Conservation (phyloP, 2,797 vertebrate species). For the Acipenser transmontanus region DNA sequence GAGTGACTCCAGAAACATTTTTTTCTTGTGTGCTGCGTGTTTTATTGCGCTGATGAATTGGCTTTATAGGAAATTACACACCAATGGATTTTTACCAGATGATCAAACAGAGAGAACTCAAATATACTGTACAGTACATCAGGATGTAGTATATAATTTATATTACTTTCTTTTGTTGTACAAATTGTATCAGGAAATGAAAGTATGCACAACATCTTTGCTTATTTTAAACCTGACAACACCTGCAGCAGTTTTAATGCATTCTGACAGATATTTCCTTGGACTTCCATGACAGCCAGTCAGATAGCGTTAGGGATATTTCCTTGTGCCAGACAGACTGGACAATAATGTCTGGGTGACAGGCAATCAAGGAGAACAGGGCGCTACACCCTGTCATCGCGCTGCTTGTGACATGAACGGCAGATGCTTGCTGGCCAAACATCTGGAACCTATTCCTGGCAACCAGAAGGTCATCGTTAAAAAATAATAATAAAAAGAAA, state of each 20-base stretch:
- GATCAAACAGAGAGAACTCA: too few species aligned
- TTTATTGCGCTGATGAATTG: too few species aligned
- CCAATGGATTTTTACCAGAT: too few species aligned
- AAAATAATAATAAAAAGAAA: not conserved
- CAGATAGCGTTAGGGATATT: constrained; percentile 15
- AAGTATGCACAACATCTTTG: too few species aligned
- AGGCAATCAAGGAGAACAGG: constrained; percentile 20
- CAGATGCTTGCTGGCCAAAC: constrained; percentile 31
- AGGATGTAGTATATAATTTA: too few species aligned
- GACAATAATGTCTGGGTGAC: constrained; percentile 32
- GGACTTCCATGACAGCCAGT: constrained; percentile 28
- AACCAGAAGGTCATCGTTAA: constrained; percentile 13
- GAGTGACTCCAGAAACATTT: too few species aligned
- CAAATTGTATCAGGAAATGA: too few species aligned
- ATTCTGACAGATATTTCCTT: constrained; percentile 26
- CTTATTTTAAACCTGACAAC: too few species aligned
- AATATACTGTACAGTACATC: too few species aligned
- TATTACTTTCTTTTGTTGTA: too few species aligned
- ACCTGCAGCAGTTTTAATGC: constrained; percentile 14
- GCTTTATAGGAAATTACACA: too few species aligned
- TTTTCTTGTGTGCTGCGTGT: too few species aligned
- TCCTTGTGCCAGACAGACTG: constrained; percentile 20
- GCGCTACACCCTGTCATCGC: constrained; percentile 27
- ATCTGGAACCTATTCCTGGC: constrained; percentile 29
- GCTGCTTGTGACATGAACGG: constrained; percentile 29